Evolutionary conservation across 2,888 invertebrate genomes (phyloP), one percentile per base, ranked within the genome.

Genomic region (Rhynchonema sp.): DNA sequence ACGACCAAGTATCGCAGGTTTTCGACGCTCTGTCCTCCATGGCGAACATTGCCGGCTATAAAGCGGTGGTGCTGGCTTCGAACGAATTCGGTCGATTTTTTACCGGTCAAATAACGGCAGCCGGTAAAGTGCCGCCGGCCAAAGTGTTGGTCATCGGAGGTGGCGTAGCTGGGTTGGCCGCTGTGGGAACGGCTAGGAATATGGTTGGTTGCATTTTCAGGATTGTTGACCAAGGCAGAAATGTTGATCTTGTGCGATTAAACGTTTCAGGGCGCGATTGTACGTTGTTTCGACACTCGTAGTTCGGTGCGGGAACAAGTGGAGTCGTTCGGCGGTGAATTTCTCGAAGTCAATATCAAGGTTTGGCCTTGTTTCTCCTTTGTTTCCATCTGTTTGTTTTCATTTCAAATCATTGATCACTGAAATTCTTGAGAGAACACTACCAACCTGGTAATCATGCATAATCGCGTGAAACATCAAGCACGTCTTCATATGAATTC

Each of bases 41-140:
- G 89, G 87, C 87, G 0, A 89, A 89, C 72, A 84, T 89, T 64
- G 66, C 70, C 57, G 70, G 88, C 2, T 89, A 89, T 75, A 80
- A 87, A 64, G 87, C 87, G 1, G 87, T 89, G 22, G 80, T 89
- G 30, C 87, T 88, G 76, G 87, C 88, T 13, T 85, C 88, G 1
- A 86, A 86, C 66, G 80, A 87, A 71, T 89, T 86, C 74, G 87
- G 87, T n/a, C 78, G 87, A 66, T 89, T 89, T 76, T 87, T 89
- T 75, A 83, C 87, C 63, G 87, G 86, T 67, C 87, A 87, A 77
- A 88, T 88, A 74, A 88, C 87, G 20, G 87, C 87, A 0, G 87
- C 87, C 2, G 87, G 86, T 0, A 68, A 86, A 72, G 86, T 88
- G 27, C 87, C 87, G 0, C 88, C 88, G 9, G 86, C 87, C 59